Base-by-base conservation (phyloP, 2,888 invertebrate species). In the Temnothorax unifasciatus region DNA sequence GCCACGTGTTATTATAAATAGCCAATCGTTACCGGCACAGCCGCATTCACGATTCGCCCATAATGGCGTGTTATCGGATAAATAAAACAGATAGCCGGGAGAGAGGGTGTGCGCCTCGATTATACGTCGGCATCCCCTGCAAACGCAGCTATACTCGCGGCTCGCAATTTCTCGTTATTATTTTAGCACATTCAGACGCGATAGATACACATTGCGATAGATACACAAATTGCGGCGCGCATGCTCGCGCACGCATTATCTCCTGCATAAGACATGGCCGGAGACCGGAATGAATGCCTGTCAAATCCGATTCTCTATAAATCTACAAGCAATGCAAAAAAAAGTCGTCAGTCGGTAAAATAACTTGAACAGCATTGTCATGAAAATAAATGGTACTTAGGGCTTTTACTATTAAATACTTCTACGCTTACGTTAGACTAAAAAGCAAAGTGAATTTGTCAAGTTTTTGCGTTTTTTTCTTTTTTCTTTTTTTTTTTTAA, bases 51-150 rank as follows among this genome's bases (percentile, higher is more conserved):
- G 92, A 92, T 94, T 90, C 90, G 93, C 93, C 93, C 93, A 93
- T 94, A 94, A 94, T 93, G 93, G 94, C 94, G 94, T 93, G 93
- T 94, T 94, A 95, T 94, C 94, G 94, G 94, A 94, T 94, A 94
- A 95, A 95, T 95, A 94, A 94, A 94, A 94, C 93, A 92, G 93
- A 94, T 94, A 94, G 93, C 93, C 92, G 90, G 90, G 89, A 88
- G 89, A 88, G 92, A 90, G 92, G 91, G 92, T 92, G 92, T 92
- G 93, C 93, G 93, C 93, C 93, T 94, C 94, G 94, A 94, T 94
- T 94, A 94, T 92, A 92, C 93, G 92, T 92, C 92, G 92, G 93
- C 92, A 92, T 91, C 92, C 92, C 91, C 79, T 75, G 88, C 86
- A 64, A 88, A 88, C 88, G 88, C 86, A 77, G 75, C 79, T 68